Conservation (phyloP, 2,888 invertebrate genomes). For the Polydrusus pterygomalis region DNA sequence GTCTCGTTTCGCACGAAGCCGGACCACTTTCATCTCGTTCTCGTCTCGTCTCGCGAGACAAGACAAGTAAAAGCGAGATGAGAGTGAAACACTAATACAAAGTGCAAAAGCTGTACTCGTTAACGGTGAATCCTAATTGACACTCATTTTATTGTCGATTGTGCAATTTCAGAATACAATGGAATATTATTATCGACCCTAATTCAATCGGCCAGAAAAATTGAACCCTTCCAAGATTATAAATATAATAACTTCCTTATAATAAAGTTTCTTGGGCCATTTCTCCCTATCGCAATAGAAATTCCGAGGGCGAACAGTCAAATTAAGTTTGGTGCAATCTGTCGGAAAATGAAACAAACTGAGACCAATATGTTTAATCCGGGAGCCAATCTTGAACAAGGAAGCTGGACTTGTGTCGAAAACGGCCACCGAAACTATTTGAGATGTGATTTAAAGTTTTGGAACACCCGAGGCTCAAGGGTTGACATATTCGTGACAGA, state of each 20-base stretch:
- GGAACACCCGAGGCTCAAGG: not conserved
- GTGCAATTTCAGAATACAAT: too few relatives aligned
- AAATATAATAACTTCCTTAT: not conserved
- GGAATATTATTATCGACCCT: too few relatives aligned
- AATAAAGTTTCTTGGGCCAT: not conserved
- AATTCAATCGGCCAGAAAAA: not conserved
- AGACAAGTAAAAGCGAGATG: too few relatives aligned
- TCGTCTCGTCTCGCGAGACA: too few relatives aligned
- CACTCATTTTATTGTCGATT: too few relatives aligned
- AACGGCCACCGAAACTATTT: constrained; percentile 32
- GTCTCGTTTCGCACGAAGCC: too few relatives aligned
- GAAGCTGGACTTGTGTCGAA: constrained; percentile 33
- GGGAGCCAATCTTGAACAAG: constrained; percentile 30
- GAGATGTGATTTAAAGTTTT: constrained; percentile 30
- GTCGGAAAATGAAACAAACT: constrained; percentile 39
- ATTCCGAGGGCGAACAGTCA: constrained; percentile 28
- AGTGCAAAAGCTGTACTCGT: too few relatives aligned
- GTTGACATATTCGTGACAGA: constrained; percentile 23
- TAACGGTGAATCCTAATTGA: too few relatives aligned
- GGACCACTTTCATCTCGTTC: too few relatives aligned
- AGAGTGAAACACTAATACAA: too few relatives aligned
- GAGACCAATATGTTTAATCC: constrained; percentile 43
- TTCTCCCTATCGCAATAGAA: constrained; percentile 28
- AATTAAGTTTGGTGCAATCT: constrained; percentile 38
- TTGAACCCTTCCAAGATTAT: not conserved